phyloP scores from a whole-genome alignment of 2,113 vertebrate species.

The Mionectes macconnelli region DNA sequence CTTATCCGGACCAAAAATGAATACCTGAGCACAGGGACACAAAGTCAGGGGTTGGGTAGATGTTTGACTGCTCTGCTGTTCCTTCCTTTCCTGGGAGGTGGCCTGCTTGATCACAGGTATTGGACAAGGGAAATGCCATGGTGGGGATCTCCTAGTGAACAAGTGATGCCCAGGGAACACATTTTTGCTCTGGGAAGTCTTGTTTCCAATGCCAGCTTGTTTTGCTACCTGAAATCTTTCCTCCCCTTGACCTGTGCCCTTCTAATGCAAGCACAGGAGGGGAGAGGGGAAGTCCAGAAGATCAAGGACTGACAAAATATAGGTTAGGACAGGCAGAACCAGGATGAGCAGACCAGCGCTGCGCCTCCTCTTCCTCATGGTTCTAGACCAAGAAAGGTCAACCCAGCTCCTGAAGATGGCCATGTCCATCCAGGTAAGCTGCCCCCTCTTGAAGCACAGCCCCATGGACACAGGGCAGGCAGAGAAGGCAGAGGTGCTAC shows the following conservation, averaged over 20 bases:
- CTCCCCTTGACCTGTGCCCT: neutral
- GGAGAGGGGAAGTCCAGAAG: neutral
- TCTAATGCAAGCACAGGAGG: neutral
- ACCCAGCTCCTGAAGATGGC: neutral
- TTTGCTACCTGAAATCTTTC: neutral
- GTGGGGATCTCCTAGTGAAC: neutral
- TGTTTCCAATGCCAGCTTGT: neutral
- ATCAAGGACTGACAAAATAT: neutral
- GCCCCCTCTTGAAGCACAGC: neutral
- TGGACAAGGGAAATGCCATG: neutral
- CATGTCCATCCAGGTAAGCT: neutral
- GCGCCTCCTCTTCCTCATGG: neutral
- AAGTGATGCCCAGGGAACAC: neutral
- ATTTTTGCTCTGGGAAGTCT: neutral
- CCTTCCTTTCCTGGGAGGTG: neutral
- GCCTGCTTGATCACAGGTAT: neutral
- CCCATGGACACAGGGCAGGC: neutral
- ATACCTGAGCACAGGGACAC: constrained; percentile 79
- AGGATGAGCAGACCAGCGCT: neutral
- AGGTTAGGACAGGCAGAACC: neutral
- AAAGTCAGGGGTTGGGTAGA: neutral
- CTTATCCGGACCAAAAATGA: constrained; percentile 94
- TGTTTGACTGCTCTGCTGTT: neutral
- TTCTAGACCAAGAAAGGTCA: neutral
- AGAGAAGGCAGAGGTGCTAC: neutral